Evolutionary conservation across 2,113 vertebrate genomes (phyloP).

Genomic region (Collichthys lucidus): DNA sequence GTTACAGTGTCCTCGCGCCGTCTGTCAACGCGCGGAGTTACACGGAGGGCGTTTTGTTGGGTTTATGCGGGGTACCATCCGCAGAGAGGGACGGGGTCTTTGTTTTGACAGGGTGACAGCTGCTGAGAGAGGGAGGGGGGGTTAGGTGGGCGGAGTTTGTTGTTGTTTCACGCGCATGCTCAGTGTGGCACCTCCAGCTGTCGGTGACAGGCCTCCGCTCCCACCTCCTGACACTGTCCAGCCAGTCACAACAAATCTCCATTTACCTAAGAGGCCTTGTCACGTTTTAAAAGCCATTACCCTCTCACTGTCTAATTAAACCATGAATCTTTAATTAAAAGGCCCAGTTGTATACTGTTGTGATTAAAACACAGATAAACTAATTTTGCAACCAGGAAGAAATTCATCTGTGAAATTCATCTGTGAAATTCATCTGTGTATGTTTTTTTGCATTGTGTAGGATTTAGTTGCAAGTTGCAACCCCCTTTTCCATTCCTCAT

Average conservation of each 20-base stretch:
- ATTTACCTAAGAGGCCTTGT: background rate
- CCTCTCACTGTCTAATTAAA: background rate
- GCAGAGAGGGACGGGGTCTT: slow-evolving; percentile 79
- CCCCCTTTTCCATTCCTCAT: no score
- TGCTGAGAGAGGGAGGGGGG: slow-evolving; percentile 75
- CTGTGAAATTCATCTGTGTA: background rate
- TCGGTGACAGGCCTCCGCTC: slow-evolving; percentile 51
- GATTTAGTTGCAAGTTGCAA: no score
- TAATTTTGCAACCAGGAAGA: background rate
- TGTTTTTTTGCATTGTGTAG: background rate
- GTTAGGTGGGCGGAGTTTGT: slow-evolving; percentile 80
- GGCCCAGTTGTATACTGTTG: background rate
- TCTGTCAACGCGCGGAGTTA: slow-evolving; percentile 5
- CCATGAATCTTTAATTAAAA: background rate
- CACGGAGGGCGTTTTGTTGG: slow-evolving; percentile 31
- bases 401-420: background rate
- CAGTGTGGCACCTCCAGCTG: slow-evolving; percentile 63
- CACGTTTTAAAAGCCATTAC: background rate
- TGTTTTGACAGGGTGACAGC: slow-evolving; percentile 94
- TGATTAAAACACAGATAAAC: background rate
- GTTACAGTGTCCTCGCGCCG: slow-evolving; percentile 12
- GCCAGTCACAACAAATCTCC: background rate
- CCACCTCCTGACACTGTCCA: background rate
- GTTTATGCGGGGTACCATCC: slow-evolving; percentile 55
- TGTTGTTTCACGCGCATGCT: slow-evolving; percentile 78